Evolutionary conservation across 2,113 vertebrate genomes (phyloP), one percentile per base, ranked within the genome.

Genomic region (Synodontis membranacea): DNA sequence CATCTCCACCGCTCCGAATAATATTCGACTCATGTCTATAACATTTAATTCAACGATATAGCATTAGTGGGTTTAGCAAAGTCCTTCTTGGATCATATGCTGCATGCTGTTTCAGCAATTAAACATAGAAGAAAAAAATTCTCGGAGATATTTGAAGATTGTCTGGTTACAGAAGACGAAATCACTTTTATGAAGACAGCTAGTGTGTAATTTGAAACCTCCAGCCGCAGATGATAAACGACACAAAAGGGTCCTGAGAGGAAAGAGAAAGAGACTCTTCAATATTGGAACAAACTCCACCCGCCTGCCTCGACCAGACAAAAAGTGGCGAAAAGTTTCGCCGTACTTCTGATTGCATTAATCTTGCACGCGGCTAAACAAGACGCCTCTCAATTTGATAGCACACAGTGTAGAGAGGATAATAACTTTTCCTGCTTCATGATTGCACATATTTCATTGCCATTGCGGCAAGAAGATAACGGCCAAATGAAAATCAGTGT

Each of bases 361-460:
- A 81, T 80, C 83, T 62, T 8, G 25, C 66, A 52, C 6, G 50
- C 88, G 79, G 64, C 23, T 72, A 56, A 87, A 87, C 86, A 85
- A 72, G 78, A 76, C 60, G 34, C 58, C 37, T 85, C 68, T 70
- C 42, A 58, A 60, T 83, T 74, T 87, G 80, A 83, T 78, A 82
- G 37, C 14, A 7, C 58, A 75, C 42, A 19, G 66, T 56, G 84
- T 75, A 78, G 66, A 70, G 80, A 82, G 25, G 46, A 84, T 90
- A 88, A 89, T 86, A 82, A 74, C 81, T 86, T 90, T 86, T 84
- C 79, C 60, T 82, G 76, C 86, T 46, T 31, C 54, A 66, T 82
- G 81, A 86, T 84, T 82, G 75, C 84, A 82, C 86, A 84, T 84
- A 88, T 75, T 84, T 86, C 54, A 86, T 80, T 87, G 79, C 80